These are phyloP conservation scores for Thymallus thymallus DNA, from an alignment of 2,113 vertebrate genomes.

Conservation along the genomic window DNA sequence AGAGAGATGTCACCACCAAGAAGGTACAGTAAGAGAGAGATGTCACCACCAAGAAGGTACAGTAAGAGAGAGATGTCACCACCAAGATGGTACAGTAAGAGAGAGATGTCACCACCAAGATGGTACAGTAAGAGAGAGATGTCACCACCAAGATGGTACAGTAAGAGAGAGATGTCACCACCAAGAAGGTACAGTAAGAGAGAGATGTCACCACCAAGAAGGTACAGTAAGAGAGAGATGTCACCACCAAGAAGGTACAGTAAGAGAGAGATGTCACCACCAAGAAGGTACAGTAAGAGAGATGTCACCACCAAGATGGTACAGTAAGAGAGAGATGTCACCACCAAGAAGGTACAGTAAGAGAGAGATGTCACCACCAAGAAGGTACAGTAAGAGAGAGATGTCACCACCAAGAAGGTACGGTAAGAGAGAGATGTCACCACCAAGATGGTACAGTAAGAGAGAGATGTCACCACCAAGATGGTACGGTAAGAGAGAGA, in stretches of 20 bases:
- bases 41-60: constrained; percentile 83
- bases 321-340: constrained; percentile 71
- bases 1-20: constrained; percentile 81
- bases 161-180: constrained; percentile 74
- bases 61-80: constrained; percentile 73
- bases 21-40: constrained; percentile 66
- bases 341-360: constrained; percentile 81
- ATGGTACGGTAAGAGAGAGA: constrained; percentile 66
- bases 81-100: constrained; percentile 80
- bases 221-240: constrained; percentile 59
- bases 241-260: constrained; percentile 84
- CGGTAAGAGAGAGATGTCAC: constrained; percentile 74
- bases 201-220: constrained; percentile 82
- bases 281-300: constrained; percentile 79
- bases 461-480: constrained; percentile 81
- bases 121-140: constrained; percentile 58
- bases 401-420: constrained; percentile 82
- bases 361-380: constrained; percentile 80
- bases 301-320: constrained; percentile 82
- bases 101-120: constrained; percentile 83
- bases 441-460: constrained; percentile 80
- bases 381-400: constrained; percentile 68
- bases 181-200: constrained; percentile 79
- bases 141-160: constrained; percentile 84
- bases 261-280: constrained; percentile 74